These are phyloP conservation scores for Stomatorhinus ivindoensis DNA, from an alignment of 2,113 vertebrate genomes.

Conservation along the genomic window DNA sequence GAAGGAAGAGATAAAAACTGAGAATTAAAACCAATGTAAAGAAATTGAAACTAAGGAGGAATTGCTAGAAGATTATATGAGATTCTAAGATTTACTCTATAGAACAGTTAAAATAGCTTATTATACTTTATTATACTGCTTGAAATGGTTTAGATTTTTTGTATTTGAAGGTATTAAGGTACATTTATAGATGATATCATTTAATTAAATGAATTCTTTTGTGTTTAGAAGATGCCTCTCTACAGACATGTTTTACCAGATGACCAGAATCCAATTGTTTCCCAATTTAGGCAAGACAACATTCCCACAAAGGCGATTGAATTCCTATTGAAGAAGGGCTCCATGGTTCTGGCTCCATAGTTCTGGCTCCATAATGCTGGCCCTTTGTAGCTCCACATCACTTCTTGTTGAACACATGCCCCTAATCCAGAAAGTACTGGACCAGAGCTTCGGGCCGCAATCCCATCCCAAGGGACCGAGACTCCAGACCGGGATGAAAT, in stretches of 20 bases:
- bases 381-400: background rate
- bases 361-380: background rate
- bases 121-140: background rate
- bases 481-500: slow-evolving; percentile 13
- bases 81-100: background rate
- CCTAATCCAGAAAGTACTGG: background rate
- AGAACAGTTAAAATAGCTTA: background rate
- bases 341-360: too few relatives aligned
- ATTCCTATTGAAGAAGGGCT: background rate
- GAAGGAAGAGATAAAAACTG: background rate
- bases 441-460: background rate
- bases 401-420: background rate
- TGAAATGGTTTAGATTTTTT: background rate
- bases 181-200: background rate
- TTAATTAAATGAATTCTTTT: background rate
- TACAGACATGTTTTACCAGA: background rate
- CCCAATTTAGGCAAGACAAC: background rate
- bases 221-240: background rate
- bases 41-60: background rate
- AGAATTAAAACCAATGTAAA: slow-evolving; percentile 17
- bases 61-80: background rate
- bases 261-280: background rate
- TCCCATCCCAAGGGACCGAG: slow-evolving; percentile 3
- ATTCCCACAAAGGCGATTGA: background rate
- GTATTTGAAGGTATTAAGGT: background rate